Evolutionary conservation across 92 coral and sea anemone genomes (phyloP), one percentile per base, ranked within the genome.

Genomic region (Montipora capitata): DNA sequence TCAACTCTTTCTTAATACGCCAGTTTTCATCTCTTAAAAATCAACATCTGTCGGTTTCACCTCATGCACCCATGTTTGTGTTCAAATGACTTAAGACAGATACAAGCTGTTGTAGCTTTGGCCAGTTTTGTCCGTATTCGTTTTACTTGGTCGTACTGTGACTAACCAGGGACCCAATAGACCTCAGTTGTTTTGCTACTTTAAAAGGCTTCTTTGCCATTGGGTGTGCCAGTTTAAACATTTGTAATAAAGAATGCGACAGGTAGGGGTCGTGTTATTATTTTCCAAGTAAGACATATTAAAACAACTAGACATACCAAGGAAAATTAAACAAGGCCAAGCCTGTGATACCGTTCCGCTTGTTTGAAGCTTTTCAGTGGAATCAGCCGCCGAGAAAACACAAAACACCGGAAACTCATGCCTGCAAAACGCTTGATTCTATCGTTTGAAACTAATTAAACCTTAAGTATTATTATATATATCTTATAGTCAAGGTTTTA

Each of bases 81-180:
- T 95, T 95, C 8, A 93, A 48, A 74, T 93, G 16, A 82, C 96
- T 41, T 94, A 89, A 79, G 35, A 27, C 35, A 27, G 35, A 27
- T 27, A 27, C 35, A 27, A 27, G 2, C 35, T 27, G 78, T 93
- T 66, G 95, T 85, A 91, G 95, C 17, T 96, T 93, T 91, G 12
- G 95, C 95, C 40, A 91, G 84, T 49, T 92, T 72, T 49, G 94
- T 80, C 68, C 91, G 94, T 57, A 88, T 93, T 78, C 93, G 3
- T 54, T 54, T 54, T 61, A 61, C 15, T 91, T 0, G 89, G 91
- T 2, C 95, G 92, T 2, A 96, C 90, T 1, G 87, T 27, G 35
- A 27, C 35, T 27, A 27, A 85, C 14, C 94, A 45, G 82, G 1
- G 91, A 96, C 2, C 96, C 87, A 8, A 93, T 83, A 43, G 96